These are phyloP conservation scores for Riptortus pedestris DNA, from an alignment of 1,140 invertebrate genomes.

Conservation along the genomic window DNA sequence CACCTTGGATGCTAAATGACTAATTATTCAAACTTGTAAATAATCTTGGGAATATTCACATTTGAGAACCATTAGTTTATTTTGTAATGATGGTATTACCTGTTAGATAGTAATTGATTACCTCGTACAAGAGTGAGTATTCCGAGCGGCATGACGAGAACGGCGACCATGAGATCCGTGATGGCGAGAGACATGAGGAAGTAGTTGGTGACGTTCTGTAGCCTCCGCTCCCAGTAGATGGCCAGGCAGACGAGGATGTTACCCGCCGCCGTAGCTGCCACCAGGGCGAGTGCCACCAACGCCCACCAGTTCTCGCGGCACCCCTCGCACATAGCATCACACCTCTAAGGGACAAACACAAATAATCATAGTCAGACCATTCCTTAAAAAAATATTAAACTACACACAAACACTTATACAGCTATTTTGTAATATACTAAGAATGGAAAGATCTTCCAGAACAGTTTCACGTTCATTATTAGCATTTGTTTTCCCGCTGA, in stretches of 20 bases:
- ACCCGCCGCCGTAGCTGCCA: constrained; percentile 77
- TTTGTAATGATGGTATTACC: no score
- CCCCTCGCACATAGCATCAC: constrained; percentile 35
- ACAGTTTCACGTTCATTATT: no score
- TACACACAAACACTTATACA: no score
- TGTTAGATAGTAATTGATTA: constrained; percentile 39
- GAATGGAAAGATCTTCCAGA: no score
- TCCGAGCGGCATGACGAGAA: constrained; percentile 83
- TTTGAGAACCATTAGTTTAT: no score
- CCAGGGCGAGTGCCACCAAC: constrained; percentile 57
- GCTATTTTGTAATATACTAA: no score
- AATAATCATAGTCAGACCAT: no score
- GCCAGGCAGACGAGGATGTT: constrained; percentile 90
- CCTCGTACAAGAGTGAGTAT: constrained; percentile 66
- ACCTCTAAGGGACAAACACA: neutral
- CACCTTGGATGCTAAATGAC: no score
- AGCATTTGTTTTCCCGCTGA: no score
- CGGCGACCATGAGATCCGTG: constrained; percentile 86
- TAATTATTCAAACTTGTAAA: no score
- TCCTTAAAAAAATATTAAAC: no score
- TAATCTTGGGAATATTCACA: no score
- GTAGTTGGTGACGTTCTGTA: constrained; percentile 94
- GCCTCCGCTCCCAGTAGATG: constrained; percentile 71
- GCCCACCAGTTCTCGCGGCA: constrained; percentile 54
- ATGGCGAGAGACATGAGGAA: constrained; percentile 92